Evolutionary conservation across 2,888 invertebrate genomes (phyloP).

Genomic region (Mesopsocus fuscifrons): DNA sequence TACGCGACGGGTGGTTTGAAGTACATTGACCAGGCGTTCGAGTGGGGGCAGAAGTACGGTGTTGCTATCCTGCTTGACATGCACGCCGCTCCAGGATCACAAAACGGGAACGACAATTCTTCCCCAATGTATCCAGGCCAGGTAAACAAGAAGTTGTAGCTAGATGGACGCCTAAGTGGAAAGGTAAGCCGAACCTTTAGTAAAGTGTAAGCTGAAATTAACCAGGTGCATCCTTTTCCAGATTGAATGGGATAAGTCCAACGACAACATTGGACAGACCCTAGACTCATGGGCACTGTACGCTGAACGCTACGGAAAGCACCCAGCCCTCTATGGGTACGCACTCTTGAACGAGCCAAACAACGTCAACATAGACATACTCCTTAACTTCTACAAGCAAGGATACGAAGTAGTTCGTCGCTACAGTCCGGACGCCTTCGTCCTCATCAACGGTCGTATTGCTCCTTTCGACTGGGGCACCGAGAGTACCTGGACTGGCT

Average conservation of each 20-base stretch:
- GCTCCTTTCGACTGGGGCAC: background rate
- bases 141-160: background rate
- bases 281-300: background rate
- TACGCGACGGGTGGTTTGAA: background rate
- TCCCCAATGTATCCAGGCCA: conserved; percentile 3
- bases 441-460: background rate
- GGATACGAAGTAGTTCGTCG: background rate
- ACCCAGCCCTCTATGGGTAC: background rate
- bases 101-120: conserved; percentile 6
- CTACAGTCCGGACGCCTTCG: background rate
- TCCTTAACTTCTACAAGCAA: background rate
- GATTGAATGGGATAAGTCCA: background rate
- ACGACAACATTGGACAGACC: conserved; percentile 1
- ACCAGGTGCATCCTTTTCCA: background rate
- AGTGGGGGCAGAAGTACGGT: conserved; percentile 1
- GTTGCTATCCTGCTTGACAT: background rate
- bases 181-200: no score
- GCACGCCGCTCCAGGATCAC: conserved; percentile 3
- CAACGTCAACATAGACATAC: background rate
- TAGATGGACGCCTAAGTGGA: no score
- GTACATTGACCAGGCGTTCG: background rate
- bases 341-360: background rate
- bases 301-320: background rate
- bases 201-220: no score
- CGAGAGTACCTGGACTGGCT: background rate